Percentiles rank a stretch among this genome's conserved stretches.
These are phyloP conservation scores for Oncorhynchus nerka DNA, from an alignment of 2,113 vertebrate species.

Conservation along the genomic window DNA sequence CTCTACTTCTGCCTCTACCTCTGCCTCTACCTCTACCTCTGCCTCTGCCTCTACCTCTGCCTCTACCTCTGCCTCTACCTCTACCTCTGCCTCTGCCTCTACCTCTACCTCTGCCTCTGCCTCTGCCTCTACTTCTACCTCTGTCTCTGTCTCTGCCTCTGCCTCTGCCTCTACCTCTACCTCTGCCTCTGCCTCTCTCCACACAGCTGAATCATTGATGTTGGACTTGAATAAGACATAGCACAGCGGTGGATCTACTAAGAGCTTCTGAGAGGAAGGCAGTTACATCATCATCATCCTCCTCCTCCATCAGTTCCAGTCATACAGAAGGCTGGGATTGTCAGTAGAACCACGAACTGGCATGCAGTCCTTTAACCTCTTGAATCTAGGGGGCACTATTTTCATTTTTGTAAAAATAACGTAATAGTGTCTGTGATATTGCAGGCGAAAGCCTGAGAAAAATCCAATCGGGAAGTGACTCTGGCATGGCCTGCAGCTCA, in stretches of 20 bases:
- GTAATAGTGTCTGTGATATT: too few species aligned
- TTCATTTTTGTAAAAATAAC: too few species aligned
- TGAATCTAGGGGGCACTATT: too few species aligned
- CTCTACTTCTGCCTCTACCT: too few species aligned
- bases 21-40: too few species aligned
- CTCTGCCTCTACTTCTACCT: not conserved
- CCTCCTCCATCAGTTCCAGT: not conserved
- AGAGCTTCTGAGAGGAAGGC: slow-evolving; percentile 40
- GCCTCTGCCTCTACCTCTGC: not conserved
- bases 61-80: not conserved
- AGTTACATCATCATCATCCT: slow-evolving; percentile 38
- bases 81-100: not conserved
- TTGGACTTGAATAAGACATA: slow-evolving; percentile 66
- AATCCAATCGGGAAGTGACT: too few species aligned
- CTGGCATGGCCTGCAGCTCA: too few species aligned
- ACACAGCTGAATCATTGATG: slow-evolving; percentile 62
- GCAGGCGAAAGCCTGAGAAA: too few species aligned
- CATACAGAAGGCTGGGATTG: too few species aligned
- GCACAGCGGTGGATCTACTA: slow-evolving; percentile 5
- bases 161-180: not conserved
- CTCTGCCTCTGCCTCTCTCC: slow-evolving; percentile 24
- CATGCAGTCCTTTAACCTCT: too few species aligned
- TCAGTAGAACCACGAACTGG: too few species aligned
- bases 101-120: slow-evolving; percentile 1
- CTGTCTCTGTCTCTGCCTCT: not conserved